Evolutionary conservation across 2,113 vertebrate genomes (phyloP), one percentile per base, ranked within the genome.

Genomic region (Danio rerio): DNA sequence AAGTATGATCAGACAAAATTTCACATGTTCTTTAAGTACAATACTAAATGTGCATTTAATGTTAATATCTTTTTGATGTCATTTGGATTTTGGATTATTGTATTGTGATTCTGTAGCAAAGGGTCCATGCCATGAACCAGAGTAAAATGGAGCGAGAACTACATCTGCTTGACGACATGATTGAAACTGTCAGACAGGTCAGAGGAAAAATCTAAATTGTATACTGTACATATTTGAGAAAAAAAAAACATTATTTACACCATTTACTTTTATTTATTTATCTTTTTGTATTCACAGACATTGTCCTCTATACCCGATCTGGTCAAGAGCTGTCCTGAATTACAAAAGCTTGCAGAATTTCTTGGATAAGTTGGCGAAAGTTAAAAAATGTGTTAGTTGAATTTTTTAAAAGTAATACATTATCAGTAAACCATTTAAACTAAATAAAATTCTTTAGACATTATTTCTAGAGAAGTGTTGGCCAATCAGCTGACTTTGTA

Each of bases 111-210:
- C 62, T 89, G 6, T 90, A 97, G 96, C 93, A 95, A 93, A 88
- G 89, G 43, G 93, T 96, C 72, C 90, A 96, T 52, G 90, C 94
- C 75, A 90, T 88, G 86, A 97, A 96, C 88, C 92, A 95, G 87
- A 88, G 91, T 81, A 95, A 93, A 76, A 91, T 92, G 75, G 95
- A 96, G 71, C 89, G 91, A 3, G 96, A 97, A 81, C 91, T 97
- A 13, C 92, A 92, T 81, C 89, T 95, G 78, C 87, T 97, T 68
- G 95, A 95, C 87, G 85, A 92, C 40, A 91, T 95, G 79, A 90
- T 96, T 45, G 94, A 94, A 78, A 92, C 88, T 71, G 93, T 95
- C 83, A 89, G 95, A 80, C 88, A 93, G 94, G 96, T 97, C 86
- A 91, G 91, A n/a, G 6, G 10, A 15, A 6, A 1, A 50, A 11